phyloP scores from a whole-genome alignment of 2,797 vertebrate genomes.

The Sandelia bainsii region DNA sequence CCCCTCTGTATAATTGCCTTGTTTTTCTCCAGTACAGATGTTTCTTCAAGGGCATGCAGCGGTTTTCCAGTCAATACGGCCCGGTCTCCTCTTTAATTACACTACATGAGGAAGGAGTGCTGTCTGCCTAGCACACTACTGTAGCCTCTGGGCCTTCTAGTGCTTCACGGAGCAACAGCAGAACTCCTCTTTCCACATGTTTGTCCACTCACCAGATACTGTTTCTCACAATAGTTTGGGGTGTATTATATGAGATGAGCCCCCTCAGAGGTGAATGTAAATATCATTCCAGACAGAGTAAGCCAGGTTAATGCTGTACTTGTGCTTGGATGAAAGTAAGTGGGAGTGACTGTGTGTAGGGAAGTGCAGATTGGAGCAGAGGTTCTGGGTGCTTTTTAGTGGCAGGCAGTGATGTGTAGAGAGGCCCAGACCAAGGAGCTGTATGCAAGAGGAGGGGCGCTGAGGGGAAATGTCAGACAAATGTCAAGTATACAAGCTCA shows the following conservation, averaged over 20 bases:
- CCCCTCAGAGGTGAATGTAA: conserved; percentile 20
- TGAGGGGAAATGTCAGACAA: conserved; percentile 86
- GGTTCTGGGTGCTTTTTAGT: conserved; percentile 59
- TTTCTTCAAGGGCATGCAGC: conserved; percentile 86
- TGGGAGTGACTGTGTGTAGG: conserved; percentile 56
- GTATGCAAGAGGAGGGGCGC: conserved; percentile 54
- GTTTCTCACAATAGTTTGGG: conserved; percentile 35
- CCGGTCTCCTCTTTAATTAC: conserved; percentile 86
- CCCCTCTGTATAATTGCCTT: conserved; percentile 84
- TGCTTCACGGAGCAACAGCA: conserved; percentile 51
- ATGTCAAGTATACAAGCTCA: conserved; percentile 85
- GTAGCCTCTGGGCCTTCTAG: conserved; percentile 68
- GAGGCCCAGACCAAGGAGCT: conserved; percentile 58
- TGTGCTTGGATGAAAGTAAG: conserved; percentile 41
- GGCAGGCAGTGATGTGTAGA: conserved; percentile 57
- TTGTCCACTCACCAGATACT: conserved; percentile 54
- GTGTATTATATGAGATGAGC: conserved; percentile 26
- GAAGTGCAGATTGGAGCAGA: conserved; percentile 55
- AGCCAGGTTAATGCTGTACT: conserved; percentile 53
- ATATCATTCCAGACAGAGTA: conserved; percentile 22
- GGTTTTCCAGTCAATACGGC: conserved; percentile 85
- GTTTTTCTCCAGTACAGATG: conserved; percentile 86
- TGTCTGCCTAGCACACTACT: conserved; percentile 71
- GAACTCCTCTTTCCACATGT: conserved; percentile 58
- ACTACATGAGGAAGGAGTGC: conserved; percentile 76